Evolutionary conservation across 2,113 vertebrate genomes (phyloP).

Genomic region (Climacteris rufus): DNA sequence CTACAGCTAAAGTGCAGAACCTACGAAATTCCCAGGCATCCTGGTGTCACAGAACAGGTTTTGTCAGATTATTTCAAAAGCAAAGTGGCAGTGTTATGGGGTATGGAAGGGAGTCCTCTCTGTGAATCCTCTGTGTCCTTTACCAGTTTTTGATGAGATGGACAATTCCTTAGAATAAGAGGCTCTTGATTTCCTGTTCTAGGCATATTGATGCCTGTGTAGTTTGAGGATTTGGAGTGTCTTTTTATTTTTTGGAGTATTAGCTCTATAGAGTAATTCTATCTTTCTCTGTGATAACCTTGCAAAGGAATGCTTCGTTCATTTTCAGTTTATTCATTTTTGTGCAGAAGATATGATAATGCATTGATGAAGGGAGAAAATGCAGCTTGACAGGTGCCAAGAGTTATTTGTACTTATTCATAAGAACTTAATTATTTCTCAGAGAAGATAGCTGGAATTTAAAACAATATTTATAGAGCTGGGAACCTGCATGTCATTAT

Average conservation of each 20-base stretch:
- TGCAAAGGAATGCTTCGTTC: neutral
- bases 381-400: neutral
- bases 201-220: neutral
- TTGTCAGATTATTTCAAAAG: slow-evolving; percentile 50
- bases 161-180: neutral
- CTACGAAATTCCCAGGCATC: slow-evolving; percentile 94
- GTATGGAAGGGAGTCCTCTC: slow-evolving; percentile 13
- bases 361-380: neutral
- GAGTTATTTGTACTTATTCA: neutral
- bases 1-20: slow-evolving; percentile 94
- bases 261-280: neutral
- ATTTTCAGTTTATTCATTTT: neutral
- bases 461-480: neutral
- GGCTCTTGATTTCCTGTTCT: neutral
- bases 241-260: neutral
- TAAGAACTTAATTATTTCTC: neutral
- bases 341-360: neutral
- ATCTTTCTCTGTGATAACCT: neutral
- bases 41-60: slow-evolving; percentile 95
- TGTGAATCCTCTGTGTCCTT: slow-evolving; percentile 20
- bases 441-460: neutral
- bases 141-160: neutral
- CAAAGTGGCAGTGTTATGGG: slow-evolving; percentile 21
- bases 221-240: neutral
- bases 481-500: neutral